Base-by-base conservation (phyloP, 2,797 vertebrate genomes). In the Danio aesculapii region DNA sequence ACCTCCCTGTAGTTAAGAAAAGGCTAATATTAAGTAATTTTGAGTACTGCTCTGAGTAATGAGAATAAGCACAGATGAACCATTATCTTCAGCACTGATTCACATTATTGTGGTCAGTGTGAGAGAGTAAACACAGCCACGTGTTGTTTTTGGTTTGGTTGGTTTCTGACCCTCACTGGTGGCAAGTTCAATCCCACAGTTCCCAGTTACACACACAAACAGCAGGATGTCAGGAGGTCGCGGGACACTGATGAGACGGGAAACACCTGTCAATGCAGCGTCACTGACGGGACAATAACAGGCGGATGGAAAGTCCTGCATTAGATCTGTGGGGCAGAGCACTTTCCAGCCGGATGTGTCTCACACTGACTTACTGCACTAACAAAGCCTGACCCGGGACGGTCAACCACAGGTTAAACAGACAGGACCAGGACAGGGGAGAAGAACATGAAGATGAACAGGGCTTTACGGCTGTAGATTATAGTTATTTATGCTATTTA, bases 211-310 rank as follows among this genome's bases (percentile, higher is more conserved):
- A 77, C 55, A 84, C 78, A 76, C 68, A 70, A 73, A 79, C 69
- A 88, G 84, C 91, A 91, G 93, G 94, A 94, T 90, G 85, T 87
- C 82, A 76, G 82, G 90, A 88, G 89, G 84, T 89, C 85, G 84
- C 89, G 88, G 92, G 91, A 91, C 91, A 88, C 88, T 81, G 86
- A 83, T 83, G 75, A 67, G 64, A 92, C 53, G 88, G 94, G 94
- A 95, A 95, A 91, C 94, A 95, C 92, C 94, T 94, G 93, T 93
- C 85, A 79, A 75, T 49, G 84, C 88, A 90, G 92, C 90, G 88
- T 92, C 90, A 93, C 81, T 17, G 21, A 74, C 80, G 53, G 83
- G 87, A 92, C 87, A 93, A 88, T 92, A 93, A 94, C 92, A 84
- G 83, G 79, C 46, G 9, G 84, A 81, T 92, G 94, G 93, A 94